A percentile compares a stretch with the other conserved stretches of the same genome.
Conservation (phyloP, 2,797 vertebrate species). For the Sibirionetta formosa region DNA sequence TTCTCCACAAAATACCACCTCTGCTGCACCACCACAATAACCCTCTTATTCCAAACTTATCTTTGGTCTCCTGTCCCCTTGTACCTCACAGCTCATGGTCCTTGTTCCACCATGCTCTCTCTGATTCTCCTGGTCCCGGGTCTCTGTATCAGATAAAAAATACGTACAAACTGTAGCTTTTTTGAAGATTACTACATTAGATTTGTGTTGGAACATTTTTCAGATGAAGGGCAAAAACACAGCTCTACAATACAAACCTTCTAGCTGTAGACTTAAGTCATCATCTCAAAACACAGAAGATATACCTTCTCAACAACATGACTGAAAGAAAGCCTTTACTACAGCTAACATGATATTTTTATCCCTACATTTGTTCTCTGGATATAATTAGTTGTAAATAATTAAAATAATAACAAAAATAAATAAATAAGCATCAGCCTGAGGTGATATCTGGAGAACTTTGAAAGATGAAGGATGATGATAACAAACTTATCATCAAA, state of each 20-base stretch:
- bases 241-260: background rate
- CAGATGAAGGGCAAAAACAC: background rate
- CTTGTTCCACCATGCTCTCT: background rate
- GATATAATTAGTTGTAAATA: background rate
- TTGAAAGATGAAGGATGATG: background rate
- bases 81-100: fast-evolving
- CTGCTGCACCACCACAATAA: background rate
- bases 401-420: too few species aligned
- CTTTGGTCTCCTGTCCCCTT: background rate
- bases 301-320: background rate
- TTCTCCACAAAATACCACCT: background rate
- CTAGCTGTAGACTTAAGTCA: background rate
- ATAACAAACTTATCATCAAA: background rate
- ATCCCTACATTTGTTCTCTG: too few species aligned
- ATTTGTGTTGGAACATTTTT: background rate
- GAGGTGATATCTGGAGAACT: too few species aligned
- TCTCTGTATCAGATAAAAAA: background rate
- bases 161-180: background rate
- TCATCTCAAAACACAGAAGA: background rate
- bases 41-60: background rate
- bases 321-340: background rate
- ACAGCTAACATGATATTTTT: background rate
- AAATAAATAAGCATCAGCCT: background rate
- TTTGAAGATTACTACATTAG: background rate
- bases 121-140: background rate